Base-by-base conservation (phyloP, 1,140 invertebrate species). In the Euborellia annulipes region DNA sequence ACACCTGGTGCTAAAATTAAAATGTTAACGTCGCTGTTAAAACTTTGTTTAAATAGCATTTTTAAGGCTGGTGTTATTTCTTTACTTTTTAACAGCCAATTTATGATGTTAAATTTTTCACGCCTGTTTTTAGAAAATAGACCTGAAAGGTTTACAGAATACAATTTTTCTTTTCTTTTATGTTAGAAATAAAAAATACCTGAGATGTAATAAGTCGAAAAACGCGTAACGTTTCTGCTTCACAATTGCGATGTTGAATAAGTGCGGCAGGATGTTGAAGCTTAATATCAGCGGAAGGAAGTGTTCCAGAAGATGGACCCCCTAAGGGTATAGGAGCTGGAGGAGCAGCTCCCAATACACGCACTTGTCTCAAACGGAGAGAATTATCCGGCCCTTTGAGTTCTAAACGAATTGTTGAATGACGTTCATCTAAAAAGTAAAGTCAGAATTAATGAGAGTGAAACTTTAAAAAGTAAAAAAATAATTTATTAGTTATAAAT, bases 191-290 rank as follows among this genome's bases (percentile, higher is more conserved):
- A n/a, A n/a, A 40, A 52, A 27, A 55, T 62, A 85, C 86, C 72
- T 91, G 85, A 50, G 85, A 84, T 0, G 90, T 94, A 4, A 97
- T 82, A 1, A 93, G 68, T n/a, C 91, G 71, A 60, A 97, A 96
- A 0, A 97, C 90, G 56, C 85, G 75, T 8, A 97, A 64, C 0
- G 92, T 95, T 66, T 97, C 91, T 11, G 79, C 68, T 67, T 97
- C 91, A 55, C 88, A 90, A 57, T 88, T 84, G 41, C 78, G 72
- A 55, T 88, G 85, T 46, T 90, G 79, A 22, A 90, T 79, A n/a
- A 71, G 71, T 13, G 66, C 50, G 13, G 52, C 37, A 51, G 55
- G 71, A 23, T 69, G 56, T 47, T 73, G 66, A 53, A 69, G 69
- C 11, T 67, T 63, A 36, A 70, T 47, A 59, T 67, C 67, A 27